phyloP scores from a whole-genome alignment of 2,888 invertebrate species.

The Odontomyia ornata region DNA sequence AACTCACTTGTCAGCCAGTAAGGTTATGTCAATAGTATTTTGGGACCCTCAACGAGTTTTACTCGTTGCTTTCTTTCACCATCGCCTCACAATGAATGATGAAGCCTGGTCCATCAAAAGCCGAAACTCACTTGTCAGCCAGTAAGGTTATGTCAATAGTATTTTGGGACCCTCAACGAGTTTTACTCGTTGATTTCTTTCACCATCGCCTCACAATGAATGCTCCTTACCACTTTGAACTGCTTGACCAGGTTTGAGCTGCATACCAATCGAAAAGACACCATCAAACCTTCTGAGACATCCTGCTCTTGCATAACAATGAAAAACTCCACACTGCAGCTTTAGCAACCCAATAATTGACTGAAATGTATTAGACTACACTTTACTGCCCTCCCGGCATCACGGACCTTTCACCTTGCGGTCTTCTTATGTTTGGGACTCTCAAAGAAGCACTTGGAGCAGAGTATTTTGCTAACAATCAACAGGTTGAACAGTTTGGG shows the following conservation, averaged over 20 bases:
- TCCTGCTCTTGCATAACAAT: background rate
- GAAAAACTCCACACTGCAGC: background rate
- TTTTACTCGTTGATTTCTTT: background rate
- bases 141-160: background rate
- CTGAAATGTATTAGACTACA: background rate
- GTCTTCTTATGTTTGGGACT: constrained; percentile 9
- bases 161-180: background rate
- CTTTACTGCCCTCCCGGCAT: background rate
- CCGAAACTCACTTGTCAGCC: background rate
- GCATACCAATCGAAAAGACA: background rate
- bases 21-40: too few relatives aligned
- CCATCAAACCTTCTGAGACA: background rate
- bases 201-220: background rate
- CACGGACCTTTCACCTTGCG: constrained; percentile 22
- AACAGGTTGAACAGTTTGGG: background rate
- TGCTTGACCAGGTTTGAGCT: background rate
- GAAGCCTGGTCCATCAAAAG: background rate
- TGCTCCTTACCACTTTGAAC: background rate
- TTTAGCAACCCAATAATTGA: background rate
- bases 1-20: too few relatives aligned
- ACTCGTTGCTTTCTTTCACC: background rate
- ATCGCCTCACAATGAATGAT: background rate
- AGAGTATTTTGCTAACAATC: background rate
- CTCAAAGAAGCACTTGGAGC: background rate
- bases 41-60: background rate